Evolutionary conservation across 1,140 invertebrate species (phyloP), one percentile per base, ranked within the genome.

Genomic region (Varroa destructor): DNA sequence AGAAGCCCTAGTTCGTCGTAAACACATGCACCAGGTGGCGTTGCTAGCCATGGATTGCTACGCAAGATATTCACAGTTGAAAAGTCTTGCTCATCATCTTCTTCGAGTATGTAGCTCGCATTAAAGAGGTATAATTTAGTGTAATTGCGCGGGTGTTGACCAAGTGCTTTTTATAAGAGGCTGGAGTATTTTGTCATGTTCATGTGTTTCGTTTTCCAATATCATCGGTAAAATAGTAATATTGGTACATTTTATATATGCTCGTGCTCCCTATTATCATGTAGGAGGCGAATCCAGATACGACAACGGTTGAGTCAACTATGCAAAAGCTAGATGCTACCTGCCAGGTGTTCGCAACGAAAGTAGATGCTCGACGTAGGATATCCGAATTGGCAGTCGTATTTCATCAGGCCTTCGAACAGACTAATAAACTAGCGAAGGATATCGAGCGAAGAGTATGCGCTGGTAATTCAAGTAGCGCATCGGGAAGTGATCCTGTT

Each of bases 11-110:
- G 12, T 67, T 12, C 40, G 46, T 5, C 61, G 37, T 12, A 67
- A 67, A 46, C 61, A 67, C 61, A 67, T 67, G 61, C 61, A 67
- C 46, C 61, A 67, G 46, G 61, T 67, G 40, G 61, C 61, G 2
- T 40, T 46, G 40, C 61, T 67, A n/a, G 40, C 61, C 12, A 67
- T 40, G 37, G 61, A 67, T 14, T 67, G 61, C 46, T 67, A 67
- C 61, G 46, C 61, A 40, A 40, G 61, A 43, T 67, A 67, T 46
- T 67, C 46, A 37, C 61, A 67, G 46, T 37, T 67, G 12, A 67
- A 67, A 67, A 67, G 37, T 40, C 61, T 67, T 37, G 61, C 61
- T 40, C 61, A 67, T 12, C 61, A 67, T 40, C 8, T 67, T 4
- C 61, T 67, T 12, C 40, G 61, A 37, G 61, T 67, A 37, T 5